A percentile compares a stretch with the other conserved stretches of the same genome.
Conservation (phyloP, 2,113 vertebrate species). For the Cygnus buccinator region DNA sequence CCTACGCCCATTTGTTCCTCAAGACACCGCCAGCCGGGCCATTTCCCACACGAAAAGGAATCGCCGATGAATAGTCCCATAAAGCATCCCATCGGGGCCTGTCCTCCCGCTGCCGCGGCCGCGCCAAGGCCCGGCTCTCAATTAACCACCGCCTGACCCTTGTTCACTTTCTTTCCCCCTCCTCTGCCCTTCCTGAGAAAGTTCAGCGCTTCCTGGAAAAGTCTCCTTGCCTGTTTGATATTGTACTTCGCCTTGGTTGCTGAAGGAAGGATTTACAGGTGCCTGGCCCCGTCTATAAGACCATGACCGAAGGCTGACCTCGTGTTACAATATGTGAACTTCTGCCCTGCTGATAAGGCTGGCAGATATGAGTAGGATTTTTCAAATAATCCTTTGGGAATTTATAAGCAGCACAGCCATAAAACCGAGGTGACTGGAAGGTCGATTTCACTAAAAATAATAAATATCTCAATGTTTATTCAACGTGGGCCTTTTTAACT, state of each 20-base stretch:
- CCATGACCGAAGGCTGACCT: slow-evolving; percentile 83
- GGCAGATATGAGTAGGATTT: slow-evolving; percentile 80
- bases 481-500: slow-evolving; percentile 79
- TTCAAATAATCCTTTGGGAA: slow-evolving; percentile 83
- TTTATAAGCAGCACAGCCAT: slow-evolving; percentile 80
- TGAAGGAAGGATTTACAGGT: slow-evolving; percentile 83
- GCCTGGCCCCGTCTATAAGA: slow-evolving; percentile 80
- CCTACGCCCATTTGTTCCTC: slow-evolving; percentile 1
- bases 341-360: slow-evolving; percentile 83
- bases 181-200: slow-evolving; percentile 83
- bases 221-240: slow-evolving; percentile 77
- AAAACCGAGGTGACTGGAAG: slow-evolving; percentile 83
- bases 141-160: slow-evolving; percentile 77
- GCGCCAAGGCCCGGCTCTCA: slow-evolving; percentile 66
- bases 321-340: slow-evolving; percentile 81
- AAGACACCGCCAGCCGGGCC: not conserved
- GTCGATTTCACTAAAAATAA: slow-evolving; percentile 83
- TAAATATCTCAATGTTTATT: slow-evolving; percentile 84
- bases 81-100: slow-evolving; percentile 1
- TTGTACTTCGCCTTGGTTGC: slow-evolving; percentile 76
- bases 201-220: slow-evolving; percentile 84
- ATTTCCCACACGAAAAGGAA: slow-evolving; percentile 28
- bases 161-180: slow-evolving; percentile 77
- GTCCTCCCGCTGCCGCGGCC: slow-evolving; percentile 43
- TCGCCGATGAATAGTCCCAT: slow-evolving; percentile 34